These are phyloP conservation scores for Pammene fasciana DNA, from an alignment of 2,888 invertebrate genomes.

Conservation along the genomic window DNA sequence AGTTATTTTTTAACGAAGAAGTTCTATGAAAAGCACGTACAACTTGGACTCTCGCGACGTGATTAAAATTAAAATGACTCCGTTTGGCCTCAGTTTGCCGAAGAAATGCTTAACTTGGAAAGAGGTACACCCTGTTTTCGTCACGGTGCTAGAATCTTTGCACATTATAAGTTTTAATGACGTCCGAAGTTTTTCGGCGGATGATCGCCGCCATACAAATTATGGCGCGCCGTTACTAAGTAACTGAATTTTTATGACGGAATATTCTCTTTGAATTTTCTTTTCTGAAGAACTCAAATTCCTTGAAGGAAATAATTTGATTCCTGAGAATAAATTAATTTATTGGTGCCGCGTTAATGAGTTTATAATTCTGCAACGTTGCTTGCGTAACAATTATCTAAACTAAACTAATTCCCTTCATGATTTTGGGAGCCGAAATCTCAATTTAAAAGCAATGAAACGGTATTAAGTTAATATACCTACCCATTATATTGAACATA, in stretches of 20 bases:
- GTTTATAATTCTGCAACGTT: conserved; percentile 33
- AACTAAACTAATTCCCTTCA: too few relatives aligned
- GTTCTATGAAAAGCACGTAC: conserved; percentile 34
- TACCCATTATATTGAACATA: too few relatives aligned
- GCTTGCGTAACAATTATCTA: too few relatives aligned
- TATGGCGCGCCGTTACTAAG: conserved; percentile 50
- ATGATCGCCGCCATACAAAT: conserved; percentile 62
- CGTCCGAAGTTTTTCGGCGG: conserved; percentile 54
- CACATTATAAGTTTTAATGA: conserved; percentile 62
- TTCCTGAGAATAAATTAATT: conserved; percentile 62
- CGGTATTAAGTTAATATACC: too few relatives aligned
- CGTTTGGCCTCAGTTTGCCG: conserved; percentile 22
- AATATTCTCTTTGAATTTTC: conserved; percentile 52
- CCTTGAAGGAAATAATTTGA: conserved; percentile 54
- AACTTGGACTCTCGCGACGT: conserved; percentile 25
- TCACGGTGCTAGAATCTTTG: conserved; percentile 47
- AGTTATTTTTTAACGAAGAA: neutral
- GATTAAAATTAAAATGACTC: conserved; percentile 39
- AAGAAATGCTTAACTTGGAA: conserved; percentile 33
- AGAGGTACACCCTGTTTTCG: conserved; percentile 47
- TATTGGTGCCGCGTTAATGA: conserved; percentile 48
- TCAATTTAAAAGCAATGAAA: too few relatives aligned
- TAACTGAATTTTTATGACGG: conserved; percentile 51
- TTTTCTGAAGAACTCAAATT: conserved; percentile 53
- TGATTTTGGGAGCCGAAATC: too few relatives aligned